phyloP scores from a whole-genome alignment of 2,888 invertebrate species.

The Encarsia formosa region DNA sequence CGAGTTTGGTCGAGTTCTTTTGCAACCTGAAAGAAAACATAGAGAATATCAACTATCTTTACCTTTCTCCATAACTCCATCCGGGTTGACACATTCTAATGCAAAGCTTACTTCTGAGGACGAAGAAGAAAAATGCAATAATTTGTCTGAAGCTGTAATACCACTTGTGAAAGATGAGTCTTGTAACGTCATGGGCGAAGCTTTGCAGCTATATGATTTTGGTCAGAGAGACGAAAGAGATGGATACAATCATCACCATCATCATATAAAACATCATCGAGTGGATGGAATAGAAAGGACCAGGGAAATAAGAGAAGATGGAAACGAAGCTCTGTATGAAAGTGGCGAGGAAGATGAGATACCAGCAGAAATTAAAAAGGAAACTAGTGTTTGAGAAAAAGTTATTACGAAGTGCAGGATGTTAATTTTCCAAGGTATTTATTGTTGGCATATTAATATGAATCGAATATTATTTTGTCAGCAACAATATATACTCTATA shows the following conservation, averaged over 20 bases:
- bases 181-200: neutral
- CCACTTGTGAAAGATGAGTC: slow-evolving; percentile 11
- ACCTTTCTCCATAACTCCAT: slow-evolving; percentile 2
- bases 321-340: slow-evolving; percentile 14
- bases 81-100: slow-evolving; percentile 2
- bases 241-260: slow-evolving; percentile 3
- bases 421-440: no score
- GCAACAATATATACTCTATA: no score
- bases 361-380: slow-evolving; percentile 38
- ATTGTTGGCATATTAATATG: no score
- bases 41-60: neutral
- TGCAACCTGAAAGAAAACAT: neutral
- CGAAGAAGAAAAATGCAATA: slow-evolving; percentile 9
- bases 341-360: slow-evolving; percentile 25
- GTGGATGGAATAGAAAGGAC: slow-evolving; percentile 7
- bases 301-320: slow-evolving; percentile 7
- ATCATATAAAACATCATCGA: neutral
- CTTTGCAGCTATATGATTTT: slow-evolving; percentile 18
- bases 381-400: slow-evolving; percentile 46
- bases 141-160: slow-evolving; percentile 8
- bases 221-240: slow-evolving; percentile 12
- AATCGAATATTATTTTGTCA: no score
- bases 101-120: slow-evolving; percentile 14
- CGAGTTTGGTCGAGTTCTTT: slow-evolving; percentile 8
- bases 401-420: no score